A percentile compares a stretch with the other conserved stretches of the same genome.
Conservation (phyloP, 2,888 invertebrate genomes). For the Ditula angustiorana region DNA sequence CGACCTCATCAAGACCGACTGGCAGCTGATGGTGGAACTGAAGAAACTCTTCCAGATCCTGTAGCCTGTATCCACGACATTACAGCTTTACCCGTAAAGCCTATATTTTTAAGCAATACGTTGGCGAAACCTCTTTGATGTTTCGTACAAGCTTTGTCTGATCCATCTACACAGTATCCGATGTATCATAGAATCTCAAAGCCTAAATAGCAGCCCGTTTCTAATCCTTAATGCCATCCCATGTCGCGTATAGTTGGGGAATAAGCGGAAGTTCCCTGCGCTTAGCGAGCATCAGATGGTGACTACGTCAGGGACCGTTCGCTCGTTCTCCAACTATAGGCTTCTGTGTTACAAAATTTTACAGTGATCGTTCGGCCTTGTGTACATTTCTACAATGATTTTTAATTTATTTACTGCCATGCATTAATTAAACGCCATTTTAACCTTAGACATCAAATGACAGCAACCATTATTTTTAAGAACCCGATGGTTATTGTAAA, state of each 20-base stretch:
- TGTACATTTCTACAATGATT: constrained; percentile 19
- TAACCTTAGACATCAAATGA: constrained; percentile 29
- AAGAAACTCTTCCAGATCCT: constrained; percentile 99
- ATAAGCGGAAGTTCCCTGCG: too few species aligned
- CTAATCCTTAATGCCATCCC: constrained; percentile 23
- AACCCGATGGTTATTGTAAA: constrained; percentile 46
- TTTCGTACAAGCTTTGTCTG: constrained; percentile 59
- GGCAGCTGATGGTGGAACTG: constrained; percentile 99
- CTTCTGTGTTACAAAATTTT: constrained; percentile 26
- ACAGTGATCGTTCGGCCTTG: constrained; percentile 9
- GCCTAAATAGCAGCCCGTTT: constrained; percentile 39
- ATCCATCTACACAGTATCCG: constrained; percentile 72
- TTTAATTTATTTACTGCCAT: constrained; percentile 50
- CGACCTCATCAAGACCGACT: constrained; percentile 98
- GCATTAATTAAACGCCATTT: constrained; percentile 44
- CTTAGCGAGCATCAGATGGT: too few species aligned
- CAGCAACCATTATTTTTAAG: constrained; percentile 20
- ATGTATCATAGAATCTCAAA: constrained; percentile 66
- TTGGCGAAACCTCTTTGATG: constrained; percentile 51
- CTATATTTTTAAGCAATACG: constrained; percentile 52
- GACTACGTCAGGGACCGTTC: too few species aligned
- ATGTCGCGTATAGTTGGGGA: too few species aligned
- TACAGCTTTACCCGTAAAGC: constrained; percentile 51
- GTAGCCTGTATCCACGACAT: constrained; percentile 77
- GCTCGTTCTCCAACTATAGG: too few species aligned